A percentile compares a stretch with the other conserved stretches of the same genome.
Conservation (phyloP, 64 coral and sea anemone species). For the Astreopora myriophthalma region DNA sequence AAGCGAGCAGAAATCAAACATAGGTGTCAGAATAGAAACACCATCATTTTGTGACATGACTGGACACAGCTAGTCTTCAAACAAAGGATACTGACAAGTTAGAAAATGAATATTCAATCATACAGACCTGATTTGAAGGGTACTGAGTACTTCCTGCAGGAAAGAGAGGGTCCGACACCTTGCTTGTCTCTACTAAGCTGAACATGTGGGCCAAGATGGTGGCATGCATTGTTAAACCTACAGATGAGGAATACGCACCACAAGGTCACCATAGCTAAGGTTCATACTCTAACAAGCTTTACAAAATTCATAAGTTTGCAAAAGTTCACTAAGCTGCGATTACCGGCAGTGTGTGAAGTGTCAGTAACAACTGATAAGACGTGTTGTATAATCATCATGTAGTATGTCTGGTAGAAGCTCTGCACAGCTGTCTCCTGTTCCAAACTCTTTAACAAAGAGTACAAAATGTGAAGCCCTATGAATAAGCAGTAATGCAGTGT, state of each 20-base stretch:
- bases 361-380: constrained; percentile 94
- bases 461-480: constrained; percentile 88
- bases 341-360: constrained; percentile 96
- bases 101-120: too few relatives aligned
- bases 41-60: too few relatives aligned
- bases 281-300: too few relatives aligned
- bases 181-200: constrained; percentile 80
- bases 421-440: constrained; percentile 89
- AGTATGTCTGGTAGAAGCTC: constrained; percentile 97
- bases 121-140: constrained; percentile 69
- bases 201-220: constrained; percentile 99
- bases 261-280: not conserved
- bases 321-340: not conserved
- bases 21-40: too few relatives aligned
- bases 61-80: too few relatives aligned
- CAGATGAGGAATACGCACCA: not conserved
- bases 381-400: constrained; percentile 87
- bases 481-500: not conserved
- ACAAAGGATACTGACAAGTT: too few relatives aligned
- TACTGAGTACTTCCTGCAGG: constrained; percentile 46
- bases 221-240: constrained; percentile 94
- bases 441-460: constrained; percentile 89
- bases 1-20: too few relatives aligned
- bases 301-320: too few relatives aligned
- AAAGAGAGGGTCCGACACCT: constrained; percentile 80